Evolutionary conservation across 2,113 vertebrate species (phyloP), one percentile per base, ranked within the genome.

Genomic region (Gavialis gangeticus): DNA sequence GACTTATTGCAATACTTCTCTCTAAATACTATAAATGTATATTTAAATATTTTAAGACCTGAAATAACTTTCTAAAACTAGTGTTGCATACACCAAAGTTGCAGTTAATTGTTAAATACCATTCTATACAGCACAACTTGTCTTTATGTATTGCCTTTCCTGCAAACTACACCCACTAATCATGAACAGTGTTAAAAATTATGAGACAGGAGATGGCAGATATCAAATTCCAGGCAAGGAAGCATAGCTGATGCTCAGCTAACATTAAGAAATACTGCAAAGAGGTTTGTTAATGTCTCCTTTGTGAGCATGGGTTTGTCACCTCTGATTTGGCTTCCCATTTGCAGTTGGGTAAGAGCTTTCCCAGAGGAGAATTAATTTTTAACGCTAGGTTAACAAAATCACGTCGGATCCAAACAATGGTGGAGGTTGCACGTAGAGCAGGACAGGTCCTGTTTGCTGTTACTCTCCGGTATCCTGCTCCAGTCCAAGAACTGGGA

Each of bases 321-420:
- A 73, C 22, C 12, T 73, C 34, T 73, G 5, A 10, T 54, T 62
- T 59, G n/a, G 82, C 19, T 66, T 1, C 0, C 30, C 0, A 0
- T 64, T 22, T 46, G 21, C 1, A 1, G 54, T 86, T 92, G 90
- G 63, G 64, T 57, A 81, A 91, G 77, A 85, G 56, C 4, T 0
- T 54, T 79, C 25, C 21, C 0, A 1, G 12, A 54, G 82, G 4
- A 67, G 14, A 76, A 87, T 96, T 96, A 93, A 92, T 94, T 64
- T 83, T 96, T 96, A 92, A 93, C 71, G 0, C 12, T 9, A 46
- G 8, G 46, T 46, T 46, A 84, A 27, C 75, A 37, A 63, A 73
- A 13, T 19, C 10, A 25, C n/a, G 62, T 28, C 22, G 81, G 78
- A 24, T 6, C 18, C 30, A 76, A 69, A 64, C 63, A 30, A 18